Evolutionary conservation across 2,113 vertebrate species (phyloP).

Genomic region (Hydrolagus affinis): DNA sequence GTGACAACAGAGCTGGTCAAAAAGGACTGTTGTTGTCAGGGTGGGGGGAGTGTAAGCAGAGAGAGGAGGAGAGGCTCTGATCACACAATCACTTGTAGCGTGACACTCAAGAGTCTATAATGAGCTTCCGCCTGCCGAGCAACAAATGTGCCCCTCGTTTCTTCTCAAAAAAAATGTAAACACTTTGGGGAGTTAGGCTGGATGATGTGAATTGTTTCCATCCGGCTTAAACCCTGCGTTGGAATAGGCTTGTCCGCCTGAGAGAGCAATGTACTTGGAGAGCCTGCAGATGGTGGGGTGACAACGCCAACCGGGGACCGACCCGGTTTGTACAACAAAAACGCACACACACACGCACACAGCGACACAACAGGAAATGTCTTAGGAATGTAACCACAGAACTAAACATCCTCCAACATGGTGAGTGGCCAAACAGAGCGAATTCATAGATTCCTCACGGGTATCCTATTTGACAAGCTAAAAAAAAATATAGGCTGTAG

Average conservation of each 20-base stretch:
- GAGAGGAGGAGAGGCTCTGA: not conserved
- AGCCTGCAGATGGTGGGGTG: constrained; percentile 43
- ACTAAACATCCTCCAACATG: constrained; percentile 30
- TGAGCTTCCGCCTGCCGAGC: not conserved
- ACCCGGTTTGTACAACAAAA: constrained; percentile 37
- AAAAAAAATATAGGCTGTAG: no score
- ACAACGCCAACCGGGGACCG: constrained; percentile 38
- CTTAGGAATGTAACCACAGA: constrained; percentile 31
- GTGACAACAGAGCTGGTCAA: not conserved
- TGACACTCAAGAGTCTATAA: not conserved
- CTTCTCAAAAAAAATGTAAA: constrained; percentile 38
- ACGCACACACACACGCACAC: constrained; percentile 20
- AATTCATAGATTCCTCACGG: not conserved
- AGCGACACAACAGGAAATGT: constrained; percentile 10
- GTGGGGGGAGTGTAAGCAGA: not conserved
- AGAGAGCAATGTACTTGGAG: constrained; percentile 45
- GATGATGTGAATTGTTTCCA: constrained; percentile 51
- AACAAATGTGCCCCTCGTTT: constrained; percentile 34
- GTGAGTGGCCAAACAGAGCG: constrained; percentile 27
- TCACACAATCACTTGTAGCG: not conserved
- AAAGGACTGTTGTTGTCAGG: constrained; percentile 14
- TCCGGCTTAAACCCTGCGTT: constrained; percentile 39
- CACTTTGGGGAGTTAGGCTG: constrained; percentile 37
- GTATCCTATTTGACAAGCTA: not conserved
- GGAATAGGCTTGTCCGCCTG: constrained; percentile 36